A percentile compares a stretch with the other conserved stretches of the same genome.
Conservation (phyloP, 1,140 invertebrate species). For the Bombus affinis region DNA sequence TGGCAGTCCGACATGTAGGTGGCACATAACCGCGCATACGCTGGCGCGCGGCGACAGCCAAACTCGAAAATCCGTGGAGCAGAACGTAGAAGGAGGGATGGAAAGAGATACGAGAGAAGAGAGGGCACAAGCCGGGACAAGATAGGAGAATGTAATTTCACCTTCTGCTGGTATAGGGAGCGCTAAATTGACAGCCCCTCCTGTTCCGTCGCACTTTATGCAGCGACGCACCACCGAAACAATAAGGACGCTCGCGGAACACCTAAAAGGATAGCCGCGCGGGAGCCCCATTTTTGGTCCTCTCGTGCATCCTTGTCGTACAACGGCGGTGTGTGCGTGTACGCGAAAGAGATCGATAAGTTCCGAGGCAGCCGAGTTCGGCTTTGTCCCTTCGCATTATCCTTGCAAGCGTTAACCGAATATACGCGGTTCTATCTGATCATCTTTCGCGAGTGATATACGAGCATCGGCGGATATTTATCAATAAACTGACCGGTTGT, state of each 20-base stretch:
- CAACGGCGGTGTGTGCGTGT: background rate
- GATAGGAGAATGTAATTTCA: constrained; percentile 59
- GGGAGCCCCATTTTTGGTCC: constrained; percentile 53
- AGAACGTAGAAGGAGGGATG: background rate
- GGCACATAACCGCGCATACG: constrained; percentile 14
- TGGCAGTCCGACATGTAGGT: constrained; percentile 31
- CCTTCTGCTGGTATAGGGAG: constrained; percentile 14
- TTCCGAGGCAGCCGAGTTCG: constrained; percentile 5
- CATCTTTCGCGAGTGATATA: constrained; percentile 31
- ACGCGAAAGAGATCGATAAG: constrained; percentile 44
- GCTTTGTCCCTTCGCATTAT: constrained; percentile 45
- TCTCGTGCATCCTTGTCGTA: constrained; percentile 31
- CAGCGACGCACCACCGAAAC: constrained; percentile 52
- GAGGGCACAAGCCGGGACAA: background rate
- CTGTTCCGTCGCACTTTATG: constrained; percentile 58
- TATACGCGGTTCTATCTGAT: constrained; percentile 34
- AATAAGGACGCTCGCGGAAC: constrained; percentile 49
- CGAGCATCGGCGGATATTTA: constrained; percentile 30
- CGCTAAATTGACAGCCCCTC: constrained; percentile 60
- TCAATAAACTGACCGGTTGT: constrained; percentile 44
- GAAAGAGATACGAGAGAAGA: background rate
- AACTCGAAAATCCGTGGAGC: constrained; percentile 12
- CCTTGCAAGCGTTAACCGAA: constrained; percentile 35
- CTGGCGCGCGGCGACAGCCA: background rate
- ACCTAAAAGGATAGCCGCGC: constrained; percentile 49